phyloP scores from a whole-genome alignment of 2,113 vertebrate genomes.

The Bostrychus sinensis region DNA sequence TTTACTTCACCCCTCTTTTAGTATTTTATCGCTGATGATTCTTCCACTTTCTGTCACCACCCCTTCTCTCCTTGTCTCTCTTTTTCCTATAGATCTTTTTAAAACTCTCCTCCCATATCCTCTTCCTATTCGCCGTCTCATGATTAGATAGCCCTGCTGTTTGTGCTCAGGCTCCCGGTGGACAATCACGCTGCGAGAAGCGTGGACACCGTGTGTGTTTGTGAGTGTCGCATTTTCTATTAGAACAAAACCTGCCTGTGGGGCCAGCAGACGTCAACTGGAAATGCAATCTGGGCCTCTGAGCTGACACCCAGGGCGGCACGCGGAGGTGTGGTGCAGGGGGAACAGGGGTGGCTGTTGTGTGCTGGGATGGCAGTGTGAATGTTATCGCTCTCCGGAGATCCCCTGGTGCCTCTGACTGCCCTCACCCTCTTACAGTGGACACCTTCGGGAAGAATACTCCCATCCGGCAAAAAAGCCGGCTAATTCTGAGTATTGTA shows the following conservation, averaged over 20 bases:
- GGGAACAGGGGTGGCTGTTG: conserved; percentile 37
- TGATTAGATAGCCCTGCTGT: conserved; percentile 72
- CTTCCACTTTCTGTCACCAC: conserved; percentile 25
- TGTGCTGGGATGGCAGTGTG: conserved; percentile 50
- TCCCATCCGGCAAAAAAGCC: conserved; percentile 43
- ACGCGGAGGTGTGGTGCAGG: conserved; percentile 34
- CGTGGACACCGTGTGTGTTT: conserved; percentile 23
- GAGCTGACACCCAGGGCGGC: conserved; percentile 62
- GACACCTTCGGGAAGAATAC: conserved; percentile 43
- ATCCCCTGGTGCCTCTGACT: conserved; percentile 48
- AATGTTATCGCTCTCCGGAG: conserved; percentile 71
- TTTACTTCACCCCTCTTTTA: conserved; percentile 49
- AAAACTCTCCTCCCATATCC: conserved; percentile 48
- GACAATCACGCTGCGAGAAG: conserved; percentile 58
- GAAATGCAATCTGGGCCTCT: conserved; percentile 74
- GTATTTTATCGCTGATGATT: conserved; percentile 37
- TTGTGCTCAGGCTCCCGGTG: conserved; percentile 64
- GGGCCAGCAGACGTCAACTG: conserved; percentile 67
- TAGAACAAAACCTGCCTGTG: conserved; percentile 75
- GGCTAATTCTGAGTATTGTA: conserved; percentile 38
- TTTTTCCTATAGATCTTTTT: conserved; percentile 37
- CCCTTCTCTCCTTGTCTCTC: conserved; percentile 18
- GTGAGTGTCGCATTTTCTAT: conserved; percentile 70
- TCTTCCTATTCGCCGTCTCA: conserved; percentile 60
- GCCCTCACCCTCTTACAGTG: conserved; percentile 41